These are phyloP conservation scores for Phoenoteleia sp. DNA, from an alignment of 2,888 invertebrate genomes.

Conservation along the genomic window DNA sequence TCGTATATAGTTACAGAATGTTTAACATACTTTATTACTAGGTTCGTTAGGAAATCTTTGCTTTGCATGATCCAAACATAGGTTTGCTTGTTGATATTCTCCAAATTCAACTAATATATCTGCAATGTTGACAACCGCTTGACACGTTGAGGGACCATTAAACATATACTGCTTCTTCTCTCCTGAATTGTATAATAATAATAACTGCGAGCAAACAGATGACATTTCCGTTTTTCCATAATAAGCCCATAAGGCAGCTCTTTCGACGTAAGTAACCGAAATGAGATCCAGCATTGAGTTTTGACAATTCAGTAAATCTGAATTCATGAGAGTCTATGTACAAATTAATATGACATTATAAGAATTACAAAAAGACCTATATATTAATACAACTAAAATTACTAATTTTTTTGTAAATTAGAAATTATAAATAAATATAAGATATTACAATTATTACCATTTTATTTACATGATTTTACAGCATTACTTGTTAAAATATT, in stretches of 20 bases:
- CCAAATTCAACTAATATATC: constrained; percentile 88
- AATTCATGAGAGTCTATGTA: constrained; percentile 92
- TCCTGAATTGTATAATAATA: constrained; percentile 93
- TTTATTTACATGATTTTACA: no score
- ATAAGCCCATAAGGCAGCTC: constrained; percentile 95
- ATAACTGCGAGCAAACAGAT: constrained; percentile 92
- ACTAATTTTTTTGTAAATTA: no score
- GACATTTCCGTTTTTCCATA: constrained; percentile 96
- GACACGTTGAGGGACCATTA: constrained; percentile 91
- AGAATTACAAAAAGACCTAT: no score
- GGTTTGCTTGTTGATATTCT: constrained; percentile 88
- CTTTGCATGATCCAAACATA: constrained; percentile 89
- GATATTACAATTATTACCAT: no score
- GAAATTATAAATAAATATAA: constrained; percentile 10
- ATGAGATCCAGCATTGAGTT: constrained; percentile 94
- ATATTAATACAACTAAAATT: no score
- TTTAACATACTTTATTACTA: constrained; percentile 81
- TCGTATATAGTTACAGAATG: no score
- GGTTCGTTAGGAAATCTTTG: constrained; percentile 90
- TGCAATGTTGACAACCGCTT: constrained; percentile 91
- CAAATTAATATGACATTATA: constrained; percentile 76
- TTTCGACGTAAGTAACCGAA: constrained; percentile 93
- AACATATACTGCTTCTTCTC: constrained; percentile 87
- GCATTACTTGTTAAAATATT: no score
- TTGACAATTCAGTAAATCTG: constrained; percentile 95